Evolutionary conservation across 2,797 vertebrate species (phyloP).

Genomic region (Gadopsis bispinosus): DNA sequence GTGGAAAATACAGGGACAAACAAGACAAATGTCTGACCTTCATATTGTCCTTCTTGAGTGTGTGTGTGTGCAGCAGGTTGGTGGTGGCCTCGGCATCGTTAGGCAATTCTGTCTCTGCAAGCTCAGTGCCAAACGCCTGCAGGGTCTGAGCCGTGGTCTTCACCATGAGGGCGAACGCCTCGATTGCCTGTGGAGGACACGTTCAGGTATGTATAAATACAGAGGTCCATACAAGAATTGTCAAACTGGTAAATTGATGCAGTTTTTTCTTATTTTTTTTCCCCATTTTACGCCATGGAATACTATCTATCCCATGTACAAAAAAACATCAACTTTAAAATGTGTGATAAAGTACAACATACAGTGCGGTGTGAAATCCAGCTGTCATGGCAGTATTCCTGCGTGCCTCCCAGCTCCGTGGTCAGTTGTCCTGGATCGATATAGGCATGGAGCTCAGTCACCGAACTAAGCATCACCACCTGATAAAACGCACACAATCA

Average conservation of each 20-base stretch:
- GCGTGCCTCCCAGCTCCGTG: slow-evolving; percentile 91
- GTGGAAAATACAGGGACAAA: not conserved
- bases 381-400: slow-evolving; percentile 91
- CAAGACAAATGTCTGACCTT: slow-evolving; percentile 85
- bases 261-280: too few species aligned
- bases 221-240: not conserved
- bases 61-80: slow-evolving; percentile 88
- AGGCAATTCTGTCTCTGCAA: slow-evolving; percentile 95
- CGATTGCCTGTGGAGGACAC: slow-evolving; percentile 82
- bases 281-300: too few species aligned
- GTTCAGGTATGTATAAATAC: not conserved
- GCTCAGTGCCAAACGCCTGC: slow-evolving; percentile 94
- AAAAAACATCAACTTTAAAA: too few species aligned
- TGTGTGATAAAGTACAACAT: not conserved
- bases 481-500: slow-evolving; percentile 60
- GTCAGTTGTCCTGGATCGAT: slow-evolving; percentile 93
- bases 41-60: slow-evolving; percentile 89
- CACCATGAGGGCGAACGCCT: slow-evolving; percentile 95
- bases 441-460: slow-evolving; percentile 91
- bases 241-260: not conserved
- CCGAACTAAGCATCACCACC: slow-evolving; percentile 97
- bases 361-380: slow-evolving; percentile 93
- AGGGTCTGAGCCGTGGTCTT: slow-evolving; percentile 95
- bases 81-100: slow-evolving; percentile 91
- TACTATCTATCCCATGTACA: too few species aligned